phyloP scores from a whole-genome alignment of 2,113 vertebrate species.

The Lepisosteus oculatus region DNA sequence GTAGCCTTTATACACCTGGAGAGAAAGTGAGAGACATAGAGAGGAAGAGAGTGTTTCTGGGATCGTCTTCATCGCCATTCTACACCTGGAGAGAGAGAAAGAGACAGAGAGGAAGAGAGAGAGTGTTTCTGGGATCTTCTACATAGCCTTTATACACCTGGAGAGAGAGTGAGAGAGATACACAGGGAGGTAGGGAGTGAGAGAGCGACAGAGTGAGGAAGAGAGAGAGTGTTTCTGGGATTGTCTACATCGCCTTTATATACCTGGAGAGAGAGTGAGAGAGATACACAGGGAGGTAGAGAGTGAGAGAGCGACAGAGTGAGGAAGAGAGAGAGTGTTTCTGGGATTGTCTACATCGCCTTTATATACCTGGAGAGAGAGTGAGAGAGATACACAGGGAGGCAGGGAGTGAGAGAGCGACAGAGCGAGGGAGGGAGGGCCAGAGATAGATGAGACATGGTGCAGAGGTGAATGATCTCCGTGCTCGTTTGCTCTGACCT shows the following conservation, averaged over 20 bases:
- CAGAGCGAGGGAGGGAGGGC: not conserved
- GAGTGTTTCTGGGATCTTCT: constrained; percentile 81
- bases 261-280: constrained; percentile 37
- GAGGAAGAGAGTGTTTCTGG: constrained; percentile 74
- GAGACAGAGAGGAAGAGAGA: not conserved
- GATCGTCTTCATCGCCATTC: constrained; percentile 70
- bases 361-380: constrained; percentile 51
- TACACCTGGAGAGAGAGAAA: constrained; percentile 42
- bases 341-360: constrained; percentile 75
- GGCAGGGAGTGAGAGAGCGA: not conserved
- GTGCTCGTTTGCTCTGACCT: constrained; percentile 57
- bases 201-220: not conserved
- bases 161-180: not conserved
- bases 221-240: constrained; percentile 75
- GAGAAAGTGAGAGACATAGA: too few species aligned
- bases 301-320: not conserved
- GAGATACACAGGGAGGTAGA: not conserved
- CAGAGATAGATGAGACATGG: not conserved
- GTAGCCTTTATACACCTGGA: constrained; percentile 51
- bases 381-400: not conserved
- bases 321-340: constrained; percentile 64
- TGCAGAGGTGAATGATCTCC: too few species aligned
- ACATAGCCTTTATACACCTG: constrained; percentile 69
- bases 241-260: constrained; percentile 70
- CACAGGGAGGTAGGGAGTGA: too few species aligned